Conservation (phyloP, 2,888 invertebrate species). For the Euplexia lucipara region DNA sequence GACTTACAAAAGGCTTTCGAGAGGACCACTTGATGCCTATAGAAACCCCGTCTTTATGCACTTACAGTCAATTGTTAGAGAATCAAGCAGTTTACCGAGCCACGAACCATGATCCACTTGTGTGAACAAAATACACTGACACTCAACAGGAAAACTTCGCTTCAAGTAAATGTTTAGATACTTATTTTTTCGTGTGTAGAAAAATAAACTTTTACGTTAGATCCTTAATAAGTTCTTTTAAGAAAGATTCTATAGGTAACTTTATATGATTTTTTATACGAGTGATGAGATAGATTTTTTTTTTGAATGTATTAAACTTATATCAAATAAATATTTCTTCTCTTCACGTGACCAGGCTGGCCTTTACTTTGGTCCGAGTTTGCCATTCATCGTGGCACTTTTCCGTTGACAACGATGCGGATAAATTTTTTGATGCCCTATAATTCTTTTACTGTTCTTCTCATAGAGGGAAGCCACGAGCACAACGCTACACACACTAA, state of each 20-base stretch:
- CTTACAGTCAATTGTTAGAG: conserved; percentile 60
- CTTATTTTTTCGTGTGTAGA: conserved; percentile 8
- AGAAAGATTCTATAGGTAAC: not conserved
- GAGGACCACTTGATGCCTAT: conserved; percentile 54
- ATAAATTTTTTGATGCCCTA: no score
- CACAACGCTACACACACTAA: no score
- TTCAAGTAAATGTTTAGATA: conserved; percentile 26
- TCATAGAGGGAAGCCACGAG: no score
- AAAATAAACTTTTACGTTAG: conserved; percentile 15
- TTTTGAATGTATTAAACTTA: no score
- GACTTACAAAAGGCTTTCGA: conserved; percentile 52
- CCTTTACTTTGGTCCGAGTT: no score
- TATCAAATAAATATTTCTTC: no score
- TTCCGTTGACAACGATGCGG: no score
- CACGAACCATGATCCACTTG: conserved; percentile 39
- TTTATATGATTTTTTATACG: not conserved
- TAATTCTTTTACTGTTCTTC: no score
- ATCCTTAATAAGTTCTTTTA: conserved; percentile 16
- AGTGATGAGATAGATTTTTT: no score
- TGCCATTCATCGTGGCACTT: no score
- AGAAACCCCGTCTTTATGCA: conserved; percentile 60
- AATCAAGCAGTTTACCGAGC: conserved; percentile 62
- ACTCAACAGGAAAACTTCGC: conserved; percentile 42
- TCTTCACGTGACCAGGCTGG: no score
- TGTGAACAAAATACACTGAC: conserved; percentile 51